Evolutionary conservation across 2,888 invertebrate species (phyloP).

Genomic region (Amphipyra berbera): DNA sequence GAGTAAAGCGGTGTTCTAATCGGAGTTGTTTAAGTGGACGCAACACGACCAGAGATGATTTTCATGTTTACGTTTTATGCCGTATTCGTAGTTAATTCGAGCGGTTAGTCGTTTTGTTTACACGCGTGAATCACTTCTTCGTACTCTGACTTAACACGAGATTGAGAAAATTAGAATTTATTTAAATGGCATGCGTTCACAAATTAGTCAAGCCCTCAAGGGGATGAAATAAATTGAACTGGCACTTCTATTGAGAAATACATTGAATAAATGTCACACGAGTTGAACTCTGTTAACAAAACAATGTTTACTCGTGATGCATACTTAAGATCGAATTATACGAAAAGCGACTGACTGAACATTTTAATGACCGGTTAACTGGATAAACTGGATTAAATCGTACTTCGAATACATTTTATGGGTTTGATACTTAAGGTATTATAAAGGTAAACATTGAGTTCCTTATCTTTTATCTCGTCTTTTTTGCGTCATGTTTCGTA

Average conservation of each 20-base stretch:
- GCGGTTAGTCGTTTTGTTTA: constrained; percentile 80
- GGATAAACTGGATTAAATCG: constrained; percentile 21
- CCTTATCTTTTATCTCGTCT: constrained; percentile 26
- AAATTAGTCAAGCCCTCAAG: constrained; percentile 50
- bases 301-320: constrained; percentile 44
- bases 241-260: constrained; percentile 35
- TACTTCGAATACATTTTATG: constrained; percentile 14
- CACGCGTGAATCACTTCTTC: constrained; percentile 79
- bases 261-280: constrained; percentile 31
- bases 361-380: constrained; percentile 13
- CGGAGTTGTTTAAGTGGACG: constrained; percentile 76
- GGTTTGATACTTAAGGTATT: constrained; percentile 29
- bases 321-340: constrained; percentile 50
- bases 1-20: constrained; percentile 67
- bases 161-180: constrained; percentile 66
- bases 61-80: constrained; percentile 80
- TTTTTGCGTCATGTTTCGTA: constrained; percentile 20
- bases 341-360: constrained; percentile 25
- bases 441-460: not conserved
- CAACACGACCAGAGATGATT: constrained; percentile 68
- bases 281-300: constrained; percentile 42
- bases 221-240: constrained; percentile 39
- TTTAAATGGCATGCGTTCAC: constrained; percentile 50
- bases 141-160: constrained; percentile 72
- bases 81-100: constrained; percentile 78